Evolutionary conservation across 2,797 vertebrate genomes (phyloP).

Genomic region (Pristis pectinata): DNA sequence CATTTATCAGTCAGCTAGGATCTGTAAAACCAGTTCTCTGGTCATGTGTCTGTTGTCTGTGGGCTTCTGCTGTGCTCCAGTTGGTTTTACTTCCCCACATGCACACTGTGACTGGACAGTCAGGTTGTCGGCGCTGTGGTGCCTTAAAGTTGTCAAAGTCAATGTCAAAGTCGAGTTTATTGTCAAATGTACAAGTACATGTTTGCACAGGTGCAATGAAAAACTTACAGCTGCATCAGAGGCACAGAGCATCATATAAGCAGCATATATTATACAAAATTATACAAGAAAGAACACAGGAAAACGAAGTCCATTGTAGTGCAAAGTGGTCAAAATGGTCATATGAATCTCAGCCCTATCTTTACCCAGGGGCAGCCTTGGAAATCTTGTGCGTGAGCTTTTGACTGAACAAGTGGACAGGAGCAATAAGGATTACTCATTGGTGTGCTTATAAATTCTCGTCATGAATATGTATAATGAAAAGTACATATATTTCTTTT

Average conservation of each 20-base stretch:
- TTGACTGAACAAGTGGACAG: background rate
- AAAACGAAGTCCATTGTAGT: too few species aligned
- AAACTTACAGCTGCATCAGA: too few species aligned
- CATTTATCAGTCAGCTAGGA: background rate
- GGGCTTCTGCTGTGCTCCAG: background rate
- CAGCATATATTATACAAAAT: too few species aligned
- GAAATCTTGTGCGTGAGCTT: background rate
- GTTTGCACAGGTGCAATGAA: too few species aligned
- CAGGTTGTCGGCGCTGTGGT: background rate
- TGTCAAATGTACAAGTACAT: too few species aligned
- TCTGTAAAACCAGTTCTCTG: background rate
- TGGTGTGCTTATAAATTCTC: background rate
- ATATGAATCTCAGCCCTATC: background rate
- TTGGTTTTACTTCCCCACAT: background rate
- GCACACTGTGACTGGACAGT: background rate
- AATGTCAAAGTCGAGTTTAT: too few species aligned
- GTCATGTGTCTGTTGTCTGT: background rate
- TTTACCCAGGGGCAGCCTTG: background rate
- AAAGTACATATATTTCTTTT: background rate
- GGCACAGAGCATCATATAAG: too few species aligned
- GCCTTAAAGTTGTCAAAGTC: background rate
- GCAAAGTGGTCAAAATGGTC: too few species aligned
- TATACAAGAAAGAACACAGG: too few species aligned
- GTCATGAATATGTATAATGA: background rate
- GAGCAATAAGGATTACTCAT: background rate